phyloP scores from a whole-genome alignment of 2,797 vertebrate species.

The Dendrocincla tyrannina region DNA sequence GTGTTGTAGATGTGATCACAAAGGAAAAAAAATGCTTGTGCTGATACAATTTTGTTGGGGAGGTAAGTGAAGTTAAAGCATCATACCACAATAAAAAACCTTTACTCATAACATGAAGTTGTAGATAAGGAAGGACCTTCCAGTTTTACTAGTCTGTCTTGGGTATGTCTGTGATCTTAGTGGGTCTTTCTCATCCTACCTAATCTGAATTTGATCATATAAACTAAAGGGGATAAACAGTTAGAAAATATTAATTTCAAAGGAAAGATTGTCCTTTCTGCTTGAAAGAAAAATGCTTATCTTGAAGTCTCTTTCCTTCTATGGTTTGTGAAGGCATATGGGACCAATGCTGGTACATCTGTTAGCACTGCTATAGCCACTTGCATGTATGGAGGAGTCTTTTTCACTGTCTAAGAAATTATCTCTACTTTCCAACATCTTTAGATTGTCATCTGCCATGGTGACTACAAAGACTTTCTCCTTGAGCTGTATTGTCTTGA shows the following conservation, averaged over 20 bases:
- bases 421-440: neutral
- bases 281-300: neutral
- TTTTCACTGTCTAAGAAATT: neutral
- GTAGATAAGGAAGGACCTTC: conserved; percentile 37
- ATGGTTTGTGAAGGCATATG: neutral
- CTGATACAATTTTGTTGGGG: neutral
- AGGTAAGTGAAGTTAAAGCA: neutral
- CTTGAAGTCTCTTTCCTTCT: neutral
- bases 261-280: neutral
- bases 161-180: neutral
- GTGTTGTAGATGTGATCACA: neutral
- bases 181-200: neutral
- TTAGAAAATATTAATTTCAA: conserved; percentile 18
- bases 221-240: neutral
- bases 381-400: neutral
- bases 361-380: neutral
- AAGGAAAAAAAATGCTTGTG: neutral
- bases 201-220: neutral
- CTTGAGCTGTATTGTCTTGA: neutral
- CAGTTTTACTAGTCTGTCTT: conserved; percentile 36
- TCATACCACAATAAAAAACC: conserved; percentile 36
- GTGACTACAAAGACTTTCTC: neutral
- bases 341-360: neutral
- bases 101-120: neutral
- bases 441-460: neutral